Evolutionary conservation across 1,140 invertebrate species (phyloP), one percentile per base, ranked within the genome.

Genomic region (Thaumetopoea pityocampa): DNA sequence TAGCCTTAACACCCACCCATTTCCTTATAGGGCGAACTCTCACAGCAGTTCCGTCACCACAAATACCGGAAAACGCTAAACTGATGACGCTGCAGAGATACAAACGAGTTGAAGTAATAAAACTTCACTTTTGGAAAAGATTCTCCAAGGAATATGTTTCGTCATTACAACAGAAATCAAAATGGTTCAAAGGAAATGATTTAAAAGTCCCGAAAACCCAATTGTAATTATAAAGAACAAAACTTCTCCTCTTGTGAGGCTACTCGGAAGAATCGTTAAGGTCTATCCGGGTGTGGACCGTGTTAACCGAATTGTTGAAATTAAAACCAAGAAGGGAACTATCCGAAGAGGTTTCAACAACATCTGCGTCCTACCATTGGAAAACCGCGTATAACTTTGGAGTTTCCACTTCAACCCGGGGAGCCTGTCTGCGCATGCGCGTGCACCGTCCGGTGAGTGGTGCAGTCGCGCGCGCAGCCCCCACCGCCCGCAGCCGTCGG

Each of bases 81-180:
- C 24, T 45, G 6, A 34, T 6, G 1, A 8, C 38, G 1, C 24
- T 49, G 4, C 5, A 50, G 11, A 28, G 52, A 0, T 51, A 33
- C 20, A 27, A 43, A 12, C 27, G 34, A 19, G 30, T 56, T 1
- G 37, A 51, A 28, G 19, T 6, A 5, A 14, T 56, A 5, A 41
- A 37, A 4, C 29, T 47, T 22, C 47, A 51, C 30, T 56, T 51
- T 22, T 51, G 42, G 47, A 33, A 43, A 3, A 22, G 52, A 3
- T 50, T 43, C n/a, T 19, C 18, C 4, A 7, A 15, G 2, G 43
- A 51, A 29, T 47, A 56, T 26, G 9, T 56, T 9, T 32, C 22
- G 5, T 16, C 15, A 8, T 20, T 49, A 0, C 51, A 49, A 8
- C 29, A 28, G 6, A 45, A 37, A 18, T 20, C 26, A 0, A 49